Evolutionary conservation across 2,797 vertebrate species (phyloP).

Genomic region (Chiloscyllium punctatum): DNA sequence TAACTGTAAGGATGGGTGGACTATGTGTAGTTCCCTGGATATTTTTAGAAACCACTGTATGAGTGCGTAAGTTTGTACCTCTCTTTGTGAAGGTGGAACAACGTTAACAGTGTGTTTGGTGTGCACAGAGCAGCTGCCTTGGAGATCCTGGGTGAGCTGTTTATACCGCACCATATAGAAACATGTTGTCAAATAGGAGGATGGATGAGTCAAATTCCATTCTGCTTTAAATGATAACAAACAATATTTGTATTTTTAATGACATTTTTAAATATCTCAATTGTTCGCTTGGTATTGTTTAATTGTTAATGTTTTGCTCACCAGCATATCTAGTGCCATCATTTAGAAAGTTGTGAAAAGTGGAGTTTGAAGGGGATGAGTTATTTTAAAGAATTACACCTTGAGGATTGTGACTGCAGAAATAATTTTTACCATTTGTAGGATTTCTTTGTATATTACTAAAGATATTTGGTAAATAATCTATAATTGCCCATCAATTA

Average conservation of each 20-base stretch:
- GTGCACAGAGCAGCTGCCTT: slow-evolving; percentile 35
- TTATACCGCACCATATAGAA: slow-evolving; percentile 34
- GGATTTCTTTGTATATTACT: neutral
- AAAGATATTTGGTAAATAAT: neutral
- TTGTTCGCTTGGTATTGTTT: neutral
- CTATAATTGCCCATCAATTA: neutral
- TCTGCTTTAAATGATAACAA: slow-evolving; percentile 8
- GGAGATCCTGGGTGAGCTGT: slow-evolving; percentile 2
- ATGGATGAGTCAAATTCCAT: neutral
- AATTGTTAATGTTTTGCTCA: neutral
- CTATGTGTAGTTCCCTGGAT: neutral
- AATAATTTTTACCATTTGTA: neutral
- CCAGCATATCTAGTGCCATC: neutral
- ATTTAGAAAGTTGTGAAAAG: neutral
- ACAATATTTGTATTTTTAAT: neutral
- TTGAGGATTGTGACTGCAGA: neutral
- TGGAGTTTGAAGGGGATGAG: neutral
- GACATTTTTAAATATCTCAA: neutral
- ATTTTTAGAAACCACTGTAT: neutral
- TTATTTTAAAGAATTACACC: neutral
- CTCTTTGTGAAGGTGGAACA: neutral
- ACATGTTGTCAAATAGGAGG: slow-evolving; percentile 14
- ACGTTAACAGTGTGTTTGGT: neutral
- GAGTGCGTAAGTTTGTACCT: neutral
- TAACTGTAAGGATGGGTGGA: neutral